Conservation (phyloP, 2,888 invertebrate genomes). For the Bruchidius siliquastri region DNA sequence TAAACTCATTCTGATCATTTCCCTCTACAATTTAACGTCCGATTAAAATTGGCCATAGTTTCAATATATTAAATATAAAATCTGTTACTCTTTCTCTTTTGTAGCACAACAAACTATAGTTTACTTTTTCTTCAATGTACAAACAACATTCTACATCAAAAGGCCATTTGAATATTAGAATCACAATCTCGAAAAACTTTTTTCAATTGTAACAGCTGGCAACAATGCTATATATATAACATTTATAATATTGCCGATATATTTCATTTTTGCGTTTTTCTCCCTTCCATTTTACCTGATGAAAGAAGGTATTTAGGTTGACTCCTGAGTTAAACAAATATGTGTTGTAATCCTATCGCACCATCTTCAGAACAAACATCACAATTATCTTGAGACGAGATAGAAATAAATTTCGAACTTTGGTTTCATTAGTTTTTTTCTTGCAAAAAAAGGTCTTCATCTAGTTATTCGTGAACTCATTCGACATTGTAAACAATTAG, state of each 20-base stretch:
- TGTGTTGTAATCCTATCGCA: constrained; percentile 26
- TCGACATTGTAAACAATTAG: too few species aligned
- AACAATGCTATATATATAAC: constrained; percentile 3
- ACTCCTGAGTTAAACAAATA: constrained; percentile 40
- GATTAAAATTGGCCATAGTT: constrained; percentile 13
- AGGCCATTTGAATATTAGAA: constrained; percentile 26
- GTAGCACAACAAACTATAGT: not conserved
- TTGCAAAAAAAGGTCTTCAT: too few species aligned
- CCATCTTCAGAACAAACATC: not conserved
- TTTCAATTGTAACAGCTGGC: constrained; percentile 19
- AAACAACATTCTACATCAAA: constrained; percentile 33
- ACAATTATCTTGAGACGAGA: too few species aligned
- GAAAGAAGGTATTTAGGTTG: constrained; percentile 32
- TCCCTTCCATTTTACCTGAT: constrained; percentile 22
- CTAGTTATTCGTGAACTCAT: too few species aligned
- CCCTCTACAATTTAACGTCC: not conserved
- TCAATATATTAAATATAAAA: constrained; percentile 24
- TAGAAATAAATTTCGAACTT: too few species aligned
- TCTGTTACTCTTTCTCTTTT: constrained; percentile 10
- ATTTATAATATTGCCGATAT: constrained; percentile 21
- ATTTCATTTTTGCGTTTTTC: not conserved
- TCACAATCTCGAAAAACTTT: constrained; percentile 19
- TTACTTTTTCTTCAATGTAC: constrained; percentile 29
- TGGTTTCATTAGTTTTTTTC: too few species aligned
- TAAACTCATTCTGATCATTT: too few species aligned